Base-by-base conservation (phyloP, 2,797 vertebrate species). In the Vultur gryphus region DNA sequence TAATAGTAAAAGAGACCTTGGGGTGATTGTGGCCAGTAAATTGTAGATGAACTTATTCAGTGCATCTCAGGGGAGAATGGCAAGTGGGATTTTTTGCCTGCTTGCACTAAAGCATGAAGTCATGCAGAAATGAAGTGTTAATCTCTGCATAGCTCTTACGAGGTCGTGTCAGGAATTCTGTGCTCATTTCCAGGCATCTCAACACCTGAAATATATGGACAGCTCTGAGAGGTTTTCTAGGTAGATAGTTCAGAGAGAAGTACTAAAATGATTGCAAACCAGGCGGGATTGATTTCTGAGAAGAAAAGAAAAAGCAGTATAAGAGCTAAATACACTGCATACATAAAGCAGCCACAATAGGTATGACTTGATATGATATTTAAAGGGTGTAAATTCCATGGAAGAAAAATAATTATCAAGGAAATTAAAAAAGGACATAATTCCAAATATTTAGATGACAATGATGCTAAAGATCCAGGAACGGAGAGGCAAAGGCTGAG, bases 51-150 rank as follows among this genome's bases (percentile, higher is more conserved):
- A 82, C 28, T 94, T 33, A 43, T 87, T 71, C 83, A 51, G 39
- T 62, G 21, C 6, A 41, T 70, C 87, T 86, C 76, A 66, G 33
- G 61, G 72, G 69, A 76, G 16, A 89, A 82, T 9, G 23, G 23
- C 25, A 84, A 64, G 44, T 41, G 29, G 43, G 31, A 59, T 39
- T 78, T 95, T 95, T 94, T 95, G 43, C 43, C 55, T 89, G 16
- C 44, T 66, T 87, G 20, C 48, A 83, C 8, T 66, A 62, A 84
- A 90, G 37, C 18, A 49, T 64, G 64, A 92, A 94, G 64, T 83
- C 73, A 85, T 75, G 64, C 19, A 94, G 83, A 95, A 96, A 90
- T 48, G 13, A 93, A 84, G 20, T 41, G 52, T 39, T 90, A 87
- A 91, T 87, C 54, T 95, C 67, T 71, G 44, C 55, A 62, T 33